Evolutionary conservation across 1,140 invertebrate species (phyloP).

Genomic region (Nebria ingens): DNA sequence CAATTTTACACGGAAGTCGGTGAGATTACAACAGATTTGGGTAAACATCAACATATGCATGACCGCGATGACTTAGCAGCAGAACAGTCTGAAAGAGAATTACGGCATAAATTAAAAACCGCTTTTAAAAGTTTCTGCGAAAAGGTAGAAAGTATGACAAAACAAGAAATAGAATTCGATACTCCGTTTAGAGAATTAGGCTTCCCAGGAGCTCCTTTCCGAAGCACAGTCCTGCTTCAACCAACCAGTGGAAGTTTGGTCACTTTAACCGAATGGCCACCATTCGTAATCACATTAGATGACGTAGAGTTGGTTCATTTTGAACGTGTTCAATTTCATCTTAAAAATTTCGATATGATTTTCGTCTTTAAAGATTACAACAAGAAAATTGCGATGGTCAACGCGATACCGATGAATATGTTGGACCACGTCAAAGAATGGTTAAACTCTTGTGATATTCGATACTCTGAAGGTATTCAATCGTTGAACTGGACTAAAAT

Average conservation of each 20-base stretch:
- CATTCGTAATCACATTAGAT: constrained; percentile 95
- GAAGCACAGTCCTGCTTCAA: constrained; percentile 91
- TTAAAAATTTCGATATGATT: constrained; percentile 99
- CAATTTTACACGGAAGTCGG: constrained; percentile 99
- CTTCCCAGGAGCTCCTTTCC: constrained; percentile 95
- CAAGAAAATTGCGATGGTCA: constrained; percentile 90
- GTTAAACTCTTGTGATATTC: constrained; percentile 58
- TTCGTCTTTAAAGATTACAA: constrained; percentile 99
- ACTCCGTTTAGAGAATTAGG: constrained; percentile 95
- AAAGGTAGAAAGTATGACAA: constrained; percentile 92
- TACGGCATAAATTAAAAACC: constrained; percentile 91
- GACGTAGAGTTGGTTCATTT: constrained; percentile 98
- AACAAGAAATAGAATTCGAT: constrained; percentile 97
- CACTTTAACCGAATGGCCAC: constrained; percentile 97
- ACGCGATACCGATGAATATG: constrained; percentile 97
- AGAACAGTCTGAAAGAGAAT: constrained; percentile 95
- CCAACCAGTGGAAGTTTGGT: constrained; percentile 95
- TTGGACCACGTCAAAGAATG: constrained; percentile 99
- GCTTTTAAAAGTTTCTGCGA: constrained; percentile 99
- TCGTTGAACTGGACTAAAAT: constrained; percentile 99
- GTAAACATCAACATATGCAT: constrained; percentile 99
- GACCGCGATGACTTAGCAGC: constrained; percentile 97
- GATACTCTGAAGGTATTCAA: constrained; percentile 95
- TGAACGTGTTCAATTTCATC: constrained; percentile 95
- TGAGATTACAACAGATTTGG: constrained; percentile 98